Evolutionary conservation across 2,797 vertebrate genomes (phyloP).

Genomic region (Meriones psammophilus): DNA sequence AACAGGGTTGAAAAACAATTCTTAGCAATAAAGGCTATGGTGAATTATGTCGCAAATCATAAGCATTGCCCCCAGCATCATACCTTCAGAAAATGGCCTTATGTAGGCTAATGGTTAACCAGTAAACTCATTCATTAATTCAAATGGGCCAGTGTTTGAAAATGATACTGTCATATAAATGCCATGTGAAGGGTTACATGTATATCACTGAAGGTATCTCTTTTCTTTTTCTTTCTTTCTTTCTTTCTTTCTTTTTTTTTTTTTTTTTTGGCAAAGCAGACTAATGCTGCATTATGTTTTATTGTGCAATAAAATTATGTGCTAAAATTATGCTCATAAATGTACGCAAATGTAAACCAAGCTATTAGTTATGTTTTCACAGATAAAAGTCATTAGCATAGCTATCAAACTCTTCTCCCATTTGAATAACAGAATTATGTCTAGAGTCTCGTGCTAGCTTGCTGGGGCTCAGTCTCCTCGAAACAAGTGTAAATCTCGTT

Average conservation of each 20-base stretch:
- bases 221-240: conserved; percentile 81
- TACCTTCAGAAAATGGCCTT: conserved; percentile 82
- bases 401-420: conserved; percentile 92
- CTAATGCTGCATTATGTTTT: conserved; percentile 93
- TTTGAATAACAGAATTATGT: conserved; percentile 92
- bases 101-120: conserved; percentile 86
- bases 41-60: conserved; percentile 84
- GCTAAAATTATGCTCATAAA: conserved; percentile 93
- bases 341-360: conserved; percentile 92
- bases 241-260: conserved; percentile 77
- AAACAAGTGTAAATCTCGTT: conserved; percentile 89
- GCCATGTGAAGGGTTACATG: conserved; percentile 87
- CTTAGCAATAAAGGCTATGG: conserved; percentile 79
- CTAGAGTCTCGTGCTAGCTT: conserved; percentile 88
- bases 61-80: conserved; percentile 84
- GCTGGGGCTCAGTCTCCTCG: conserved; percentile 84
- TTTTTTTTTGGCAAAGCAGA: conserved; percentile 85
- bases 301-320: conserved; percentile 93
- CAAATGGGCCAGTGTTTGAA: conserved; percentile 86
- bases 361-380: conserved; percentile 93
- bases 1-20: conserved; percentile 82
- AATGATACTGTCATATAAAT: conserved; percentile 88
- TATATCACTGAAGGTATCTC: conserved; percentile 90
- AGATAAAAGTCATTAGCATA: conserved; percentile 94
- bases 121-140: conserved; percentile 85